Base-by-base conservation (phyloP, 2,888 invertebrate genomes). In the Rambutsinella grinnellia region DNA sequence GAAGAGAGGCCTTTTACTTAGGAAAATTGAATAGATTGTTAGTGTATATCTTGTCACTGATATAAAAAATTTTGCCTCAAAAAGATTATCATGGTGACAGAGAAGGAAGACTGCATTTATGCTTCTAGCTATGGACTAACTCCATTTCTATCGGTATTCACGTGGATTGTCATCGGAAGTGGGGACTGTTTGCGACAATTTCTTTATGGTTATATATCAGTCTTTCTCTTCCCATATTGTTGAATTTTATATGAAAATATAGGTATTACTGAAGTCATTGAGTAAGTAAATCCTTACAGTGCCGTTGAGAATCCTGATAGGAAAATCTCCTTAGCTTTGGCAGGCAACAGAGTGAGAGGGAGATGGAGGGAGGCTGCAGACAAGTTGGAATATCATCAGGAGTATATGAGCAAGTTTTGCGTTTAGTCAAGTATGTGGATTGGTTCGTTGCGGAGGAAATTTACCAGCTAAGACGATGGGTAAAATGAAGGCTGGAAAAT, bases 281-380 rank as follows among this genome's bases (percentile, higher is more conserved):
- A 49, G 56, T 24, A 54, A 19, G 65, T 67, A 67, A 67, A 67
- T 67, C 67, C 67, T 67, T 49, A 67, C n/a, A 13, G 19, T 49
- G 51, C 36, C 46, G 69, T 72, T 65, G 53, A 63, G 65, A 60
- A 57, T 36, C 53, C 28, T 72, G 65, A 66, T 72, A 65, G 72
- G 46, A 58, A 36, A 62, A 61, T 70, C 63, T 46, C 70, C 47
- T 68, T 36, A 36, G 36, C 36, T 13, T 36, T 8, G 36, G 13
- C 36, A 36, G 36, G 36, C 36, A n/a, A n/a, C n/a, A 36, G 36
- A 36, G 36, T 8, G 36, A 36, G 6, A 36, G n/a, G n/a, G n/a
- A n/a, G n/a, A n/a, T n/a, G n/a, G n/a, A n/a, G n/a, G n/a, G n/a
- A n/a, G n/a, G n/a, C n/a, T n/a, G n/a, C n/a, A 36, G 36, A 8